Evolutionary conservation across 2,113 vertebrate species (phyloP).

Genomic region (Sardina pilchardus): DNA sequence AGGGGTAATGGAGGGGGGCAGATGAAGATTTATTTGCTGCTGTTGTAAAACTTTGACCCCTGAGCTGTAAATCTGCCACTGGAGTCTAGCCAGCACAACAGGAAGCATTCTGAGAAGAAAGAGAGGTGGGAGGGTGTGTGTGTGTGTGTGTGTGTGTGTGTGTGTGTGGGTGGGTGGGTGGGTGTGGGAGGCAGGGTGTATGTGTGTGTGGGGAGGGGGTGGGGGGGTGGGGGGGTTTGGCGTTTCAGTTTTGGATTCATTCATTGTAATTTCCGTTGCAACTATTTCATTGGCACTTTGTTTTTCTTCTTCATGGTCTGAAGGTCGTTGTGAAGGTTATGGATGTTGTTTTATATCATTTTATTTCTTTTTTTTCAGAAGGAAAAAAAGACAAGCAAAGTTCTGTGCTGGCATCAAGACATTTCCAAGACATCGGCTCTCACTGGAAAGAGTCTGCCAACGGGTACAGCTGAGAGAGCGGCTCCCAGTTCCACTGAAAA

Average conservation of each 20-base stretch:
- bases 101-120: neutral
- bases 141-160: neutral
- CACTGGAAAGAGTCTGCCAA: too few relatives aligned
- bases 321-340: too few relatives aligned
- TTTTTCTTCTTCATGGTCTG: neutral
- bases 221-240: neutral
- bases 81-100: slow-evolving; percentile 18
- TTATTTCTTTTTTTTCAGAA: too few relatives aligned
- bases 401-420: too few relatives aligned
- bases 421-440: too few relatives aligned
- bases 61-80: slow-evolving; percentile 11
- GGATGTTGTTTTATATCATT: too few relatives aligned
- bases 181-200: neutral
- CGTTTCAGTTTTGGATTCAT: neutral
- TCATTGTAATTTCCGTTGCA: neutral
- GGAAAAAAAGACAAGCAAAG: too few relatives aligned
- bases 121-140: neutral
- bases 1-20: neutral
- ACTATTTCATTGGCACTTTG: neutral
- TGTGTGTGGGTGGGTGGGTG: neutral
- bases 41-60: slow-evolving; percentile 13
- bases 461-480: too few relatives aligned
- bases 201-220: too few relatives aligned
- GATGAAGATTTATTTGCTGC: slow-evolving; percentile 2
- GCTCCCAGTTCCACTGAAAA: too few relatives aligned